Evolutionary conservation across 2,888 invertebrate genomes (phyloP).

Genomic region (Philereme transversata): DNA sequence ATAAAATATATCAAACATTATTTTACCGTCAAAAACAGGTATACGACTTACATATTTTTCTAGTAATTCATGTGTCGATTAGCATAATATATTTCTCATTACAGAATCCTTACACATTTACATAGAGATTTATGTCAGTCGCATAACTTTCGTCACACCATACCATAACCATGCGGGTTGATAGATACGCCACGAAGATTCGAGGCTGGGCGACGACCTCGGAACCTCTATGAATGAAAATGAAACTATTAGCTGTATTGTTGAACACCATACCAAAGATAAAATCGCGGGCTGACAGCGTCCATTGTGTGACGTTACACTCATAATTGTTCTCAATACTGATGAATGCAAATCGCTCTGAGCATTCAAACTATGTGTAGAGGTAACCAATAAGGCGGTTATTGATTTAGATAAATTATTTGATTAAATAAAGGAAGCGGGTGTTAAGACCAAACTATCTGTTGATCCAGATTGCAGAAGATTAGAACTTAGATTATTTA

Average conservation of each 20-base stretch:
- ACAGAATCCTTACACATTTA: not conserved
- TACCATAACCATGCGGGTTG: conserved; percentile 34
- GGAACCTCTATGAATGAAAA: conserved; percentile 47
- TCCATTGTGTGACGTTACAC: conserved; percentile 45
- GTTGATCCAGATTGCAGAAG: too few relatives aligned
- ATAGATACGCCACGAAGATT: conserved; percentile 23
- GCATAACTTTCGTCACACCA: conserved; percentile 28
- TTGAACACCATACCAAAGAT: conserved; percentile 50
- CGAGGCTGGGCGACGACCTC: conserved; percentile 43
- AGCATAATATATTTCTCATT: not conserved
- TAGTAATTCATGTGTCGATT: not conserved
- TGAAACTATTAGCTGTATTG: conserved; percentile 44
- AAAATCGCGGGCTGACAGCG: conserved; percentile 45
- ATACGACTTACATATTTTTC: not conserved
- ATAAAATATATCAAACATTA: not conserved
- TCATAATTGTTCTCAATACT: conserved; percentile 36
- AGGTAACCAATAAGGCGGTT: conserved; percentile 8
- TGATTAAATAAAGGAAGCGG: not conserved
- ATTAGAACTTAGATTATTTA: not conserved
- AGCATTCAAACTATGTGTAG: conserved; percentile 23
- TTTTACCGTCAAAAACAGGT: not conserved
- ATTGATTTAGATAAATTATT: conserved; percentile 3
- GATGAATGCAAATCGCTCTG: conserved; percentile 34
- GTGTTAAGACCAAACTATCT: not conserved
- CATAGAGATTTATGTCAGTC: conserved; percentile 21